Evolutionary conservation across 2,113 vertebrate genomes (phyloP), one percentile per base, ranked within the genome.

Genomic region (Galbula dea): DNA sequence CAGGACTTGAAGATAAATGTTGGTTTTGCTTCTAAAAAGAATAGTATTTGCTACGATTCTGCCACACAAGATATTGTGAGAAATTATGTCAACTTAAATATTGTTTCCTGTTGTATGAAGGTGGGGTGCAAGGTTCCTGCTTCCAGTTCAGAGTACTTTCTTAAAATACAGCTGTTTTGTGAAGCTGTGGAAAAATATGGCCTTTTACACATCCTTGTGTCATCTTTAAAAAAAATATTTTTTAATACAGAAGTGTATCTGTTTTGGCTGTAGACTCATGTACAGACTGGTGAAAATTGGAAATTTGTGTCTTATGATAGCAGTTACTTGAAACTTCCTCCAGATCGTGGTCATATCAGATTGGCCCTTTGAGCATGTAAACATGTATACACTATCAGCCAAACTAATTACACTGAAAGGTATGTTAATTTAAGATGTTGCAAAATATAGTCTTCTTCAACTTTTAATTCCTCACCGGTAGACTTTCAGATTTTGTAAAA

Each of bases 91-190:
- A 63, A 15, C 34, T 59, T 55, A 41, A 55, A 27, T 41, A 43
- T 55, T 71, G 15, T 69, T 58, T 76, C 65, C 17, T 66, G 11
- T 21, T 37, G 3, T 43, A 2, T 52, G 27, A 83, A 80, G 36
- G 29, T 0, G 0, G 2, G 4, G 10, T 37, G 46, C 49, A 15
- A 43, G 22, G 12, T 39, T 86, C 15, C 30, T 1, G 4, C 49
- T 75, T 76, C 11, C 9, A 11, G 2, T 55, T 89, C 13, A 62
- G 58, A 75, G 21, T 18, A 2, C 21, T 62, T 4, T 30, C 10
- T 39, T 67, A 62, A 83, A 73, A 39, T 46, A 7, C 2, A 39
- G 12, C 12, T 72, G 0, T 80, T 48, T 74, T 57, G 8, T 48
- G 41, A 49, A 45, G 7, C 7, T 41, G 11, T 4, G 6, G 22